Evolutionary conservation across 2,888 invertebrate genomes (phyloP).

Genomic region (Rotaria sp.): DNA sequence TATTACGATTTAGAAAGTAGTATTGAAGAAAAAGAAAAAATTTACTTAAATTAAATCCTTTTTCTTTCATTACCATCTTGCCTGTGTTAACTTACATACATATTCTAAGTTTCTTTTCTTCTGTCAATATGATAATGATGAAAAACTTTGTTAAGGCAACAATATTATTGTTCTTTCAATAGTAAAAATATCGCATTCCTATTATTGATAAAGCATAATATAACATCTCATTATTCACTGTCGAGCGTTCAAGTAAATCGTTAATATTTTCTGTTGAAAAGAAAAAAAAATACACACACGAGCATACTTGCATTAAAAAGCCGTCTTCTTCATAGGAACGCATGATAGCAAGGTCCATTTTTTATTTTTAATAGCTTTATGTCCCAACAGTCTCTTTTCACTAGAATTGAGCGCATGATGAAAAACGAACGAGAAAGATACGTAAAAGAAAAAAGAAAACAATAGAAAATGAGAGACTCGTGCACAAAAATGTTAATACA

Average conservation of each 20-base stretch:
- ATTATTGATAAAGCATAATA: not conserved
- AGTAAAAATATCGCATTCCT: not conserved
- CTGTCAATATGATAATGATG: not conserved
- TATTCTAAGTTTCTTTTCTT: not conserved
- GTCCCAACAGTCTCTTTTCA: not conserved
- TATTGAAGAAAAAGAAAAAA: not conserved
- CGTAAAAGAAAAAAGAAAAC: not conserved
- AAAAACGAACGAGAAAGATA: not conserved
- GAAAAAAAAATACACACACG: not conserved
- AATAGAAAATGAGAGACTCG: not conserved
- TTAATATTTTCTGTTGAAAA: not conserved
- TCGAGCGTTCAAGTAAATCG: not conserved
- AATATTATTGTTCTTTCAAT: not conserved
- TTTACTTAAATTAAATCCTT: no score
- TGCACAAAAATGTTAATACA: not conserved
- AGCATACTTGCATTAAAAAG: not conserved
- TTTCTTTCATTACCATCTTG: no score
- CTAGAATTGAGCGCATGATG: not conserved
- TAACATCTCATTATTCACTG: not conserved
- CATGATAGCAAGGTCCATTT: not conserved
- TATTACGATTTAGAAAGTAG: no score
- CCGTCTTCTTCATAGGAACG: not conserved
- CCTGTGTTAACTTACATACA: not conserved
- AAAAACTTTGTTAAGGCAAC: not conserved
- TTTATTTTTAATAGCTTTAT: not conserved